These are phyloP conservation scores for Lasioglossum albipes DNA, from an alignment of 1,140 invertebrate genomes.

Conservation along the genomic window DNA sequence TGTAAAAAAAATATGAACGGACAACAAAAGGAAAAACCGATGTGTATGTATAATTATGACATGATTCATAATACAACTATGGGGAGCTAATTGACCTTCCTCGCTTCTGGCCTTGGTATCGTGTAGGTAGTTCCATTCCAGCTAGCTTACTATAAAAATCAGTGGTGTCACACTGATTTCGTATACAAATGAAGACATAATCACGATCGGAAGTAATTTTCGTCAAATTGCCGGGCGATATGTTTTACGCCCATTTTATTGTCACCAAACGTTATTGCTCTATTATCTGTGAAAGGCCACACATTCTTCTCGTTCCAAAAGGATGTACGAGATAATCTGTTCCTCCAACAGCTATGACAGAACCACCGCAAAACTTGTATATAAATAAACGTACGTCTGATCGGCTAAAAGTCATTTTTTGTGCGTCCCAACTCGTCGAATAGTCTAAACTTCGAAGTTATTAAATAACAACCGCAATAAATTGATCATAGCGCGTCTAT, in stretches of 20 bases:
- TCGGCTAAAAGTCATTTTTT: background rate
- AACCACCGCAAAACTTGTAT: background rate
- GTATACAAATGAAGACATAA: constrained; percentile 36
- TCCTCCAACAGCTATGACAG: constrained; percentile 27
- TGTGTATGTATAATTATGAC: constrained; percentile 3
- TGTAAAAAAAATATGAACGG: background rate
- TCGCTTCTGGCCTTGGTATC: constrained; percentile 36
- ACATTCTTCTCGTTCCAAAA: constrained; percentile 57
- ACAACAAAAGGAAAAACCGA: constrained; percentile 16
- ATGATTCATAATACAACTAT: constrained; percentile 32
- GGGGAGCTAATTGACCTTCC: constrained; percentile 44
- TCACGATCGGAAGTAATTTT: constrained; percentile 60
- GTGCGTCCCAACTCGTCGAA: background rate
- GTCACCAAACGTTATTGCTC: constrained; percentile 21
- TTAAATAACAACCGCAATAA: background rate
- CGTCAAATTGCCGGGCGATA: constrained; percentile 23
- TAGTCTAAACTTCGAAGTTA: background rate
- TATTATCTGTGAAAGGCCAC: constrained; percentile 38
- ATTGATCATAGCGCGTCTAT: background rate
- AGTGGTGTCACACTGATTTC: constrained; percentile 11
- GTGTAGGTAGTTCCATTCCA: background rate
- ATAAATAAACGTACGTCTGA: constrained; percentile 29
- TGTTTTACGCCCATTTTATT: constrained; percentile 34
- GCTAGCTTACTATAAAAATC: constrained; percentile 21
- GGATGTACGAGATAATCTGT: constrained; percentile 57